Evolutionary conservation across 2,888 invertebrate species (phyloP), one percentile per base, ranked within the genome.

Genomic region (Cataglyphis altisquamis): DNA sequence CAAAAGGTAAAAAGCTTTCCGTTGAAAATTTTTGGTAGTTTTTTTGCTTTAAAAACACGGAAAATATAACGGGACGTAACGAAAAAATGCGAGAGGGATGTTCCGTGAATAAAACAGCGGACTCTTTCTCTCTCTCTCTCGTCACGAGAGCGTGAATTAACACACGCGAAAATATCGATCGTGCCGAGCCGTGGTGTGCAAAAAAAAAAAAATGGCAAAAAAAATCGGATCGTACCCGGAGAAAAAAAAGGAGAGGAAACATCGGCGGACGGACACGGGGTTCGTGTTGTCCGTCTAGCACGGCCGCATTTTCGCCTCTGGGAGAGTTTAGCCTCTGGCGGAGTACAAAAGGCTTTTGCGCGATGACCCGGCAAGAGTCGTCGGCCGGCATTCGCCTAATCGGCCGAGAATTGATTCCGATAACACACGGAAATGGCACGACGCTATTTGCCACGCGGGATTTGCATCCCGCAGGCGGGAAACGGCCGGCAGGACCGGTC

Each of bases 361-460:
- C 83, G 87, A 80, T 81, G 89, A 88, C 84, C 89, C 84, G 84
- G 83, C 83, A 83, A 88, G 88, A 89, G 89, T 86, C 89, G 88
- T 80, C 82, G 39, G 39, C 82, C 82, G 39, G 39, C 66, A 83
- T 85, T 78, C 86, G 78, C 64, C 84, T 89, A 89, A 89, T 89
- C 89, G 89, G 81, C 81, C 85, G 83, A 85, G 84, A 78, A 72
- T 86, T 85, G 83, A 89, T 84, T 84, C 48, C 86, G 86, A 88
- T 88, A 88, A 86, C 86, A 88, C 82, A 78, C 81, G 83, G 70
- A 83, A 89, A 87, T 84, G 83, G 66, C 82, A 52, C 84, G 74
- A 87, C 63, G 62, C 48, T 48, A 18, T 32, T 32, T 48, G 29
- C 18, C 8, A 67, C 75, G 52, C 36, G 52, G 70, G 86, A 89